These are phyloP conservation scores for Danaus plexippus DNA, from an alignment of 1,140 invertebrate genomes.

Conservation along the genomic window DNA sequence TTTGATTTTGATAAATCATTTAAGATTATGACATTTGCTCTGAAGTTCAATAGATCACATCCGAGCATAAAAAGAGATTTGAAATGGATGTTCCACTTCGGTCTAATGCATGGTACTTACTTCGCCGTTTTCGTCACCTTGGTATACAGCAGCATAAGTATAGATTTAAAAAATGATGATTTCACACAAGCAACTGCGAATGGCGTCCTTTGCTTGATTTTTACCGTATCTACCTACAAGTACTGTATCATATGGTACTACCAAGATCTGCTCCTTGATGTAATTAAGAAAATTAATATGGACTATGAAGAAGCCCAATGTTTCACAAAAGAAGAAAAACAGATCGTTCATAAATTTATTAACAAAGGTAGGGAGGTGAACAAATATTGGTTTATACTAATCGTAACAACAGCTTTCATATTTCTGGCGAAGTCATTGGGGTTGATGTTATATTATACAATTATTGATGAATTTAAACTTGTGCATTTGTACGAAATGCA, in stretches of 20 bases:
- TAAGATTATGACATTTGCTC: slow-evolving; percentile 23
- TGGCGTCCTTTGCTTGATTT: slow-evolving; percentile 28
- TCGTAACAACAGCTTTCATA: slow-evolving; percentile 5
- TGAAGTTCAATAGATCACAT: slow-evolving; percentile 31
- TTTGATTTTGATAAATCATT: slow-evolving; percentile 34
- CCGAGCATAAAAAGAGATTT: slow-evolving; percentile 30
- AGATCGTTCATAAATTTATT: slow-evolving; percentile 26
- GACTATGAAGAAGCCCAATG: slow-evolving; percentile 23
- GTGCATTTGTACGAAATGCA: slow-evolving; percentile 32
- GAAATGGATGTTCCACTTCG: slow-evolving; percentile 32
- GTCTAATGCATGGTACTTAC: slow-evolving; percentile 23
- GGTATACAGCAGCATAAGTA: slow-evolving; percentile 27
- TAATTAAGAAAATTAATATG: slow-evolving; percentile 31
- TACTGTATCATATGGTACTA: slow-evolving; percentile 27
- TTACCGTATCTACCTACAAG: slow-evolving; percentile 25
- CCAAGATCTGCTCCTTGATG: slow-evolving; percentile 19
- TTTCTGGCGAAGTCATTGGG: slow-evolving; percentile 25
- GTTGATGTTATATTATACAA: slow-evolving; percentile 21
- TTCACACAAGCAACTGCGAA: slow-evolving; percentile 34
- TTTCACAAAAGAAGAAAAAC: slow-evolving; percentile 23
- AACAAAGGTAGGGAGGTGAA: slow-evolving; percentile 23
- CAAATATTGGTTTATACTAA: slow-evolving; percentile 26
- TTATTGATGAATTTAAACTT: slow-evolving; percentile 24
- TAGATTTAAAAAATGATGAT: slow-evolving; percentile 34
- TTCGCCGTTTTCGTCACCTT: slow-evolving; percentile 19